Conservation (phyloP, 2,113 vertebrate species). For the Corapipo altera region DNA sequence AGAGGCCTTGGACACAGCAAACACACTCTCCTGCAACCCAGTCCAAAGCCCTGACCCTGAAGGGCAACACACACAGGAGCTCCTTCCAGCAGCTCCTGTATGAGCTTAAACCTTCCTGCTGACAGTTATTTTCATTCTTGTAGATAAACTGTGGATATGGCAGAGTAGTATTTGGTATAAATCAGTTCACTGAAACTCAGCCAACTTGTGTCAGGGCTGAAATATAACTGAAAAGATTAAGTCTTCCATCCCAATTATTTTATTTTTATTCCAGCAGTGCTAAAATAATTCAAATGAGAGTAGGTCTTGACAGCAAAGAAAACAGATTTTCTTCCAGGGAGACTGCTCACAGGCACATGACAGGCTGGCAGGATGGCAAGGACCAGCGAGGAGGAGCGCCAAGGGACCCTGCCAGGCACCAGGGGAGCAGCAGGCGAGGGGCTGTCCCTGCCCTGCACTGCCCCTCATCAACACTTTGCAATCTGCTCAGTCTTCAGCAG, state of each 20-base stretch:
- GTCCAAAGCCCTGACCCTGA: not conserved
- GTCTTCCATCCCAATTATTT: not conserved
- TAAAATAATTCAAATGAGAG: not conserved
- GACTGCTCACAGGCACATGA: not conserved
- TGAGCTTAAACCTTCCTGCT: not conserved
- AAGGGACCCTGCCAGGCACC: not conserved
- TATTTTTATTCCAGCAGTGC: slow-evolving; percentile 10
- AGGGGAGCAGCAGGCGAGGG: accelerated
- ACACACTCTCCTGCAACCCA: not conserved
- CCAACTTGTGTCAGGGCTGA: not conserved
- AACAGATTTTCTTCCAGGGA: not conserved
- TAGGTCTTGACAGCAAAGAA: not conserved
- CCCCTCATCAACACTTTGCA: no score
- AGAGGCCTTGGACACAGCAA: not conserved
- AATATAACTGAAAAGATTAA: not conserved
- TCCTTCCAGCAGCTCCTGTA: not conserved
- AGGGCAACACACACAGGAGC: not conserved
- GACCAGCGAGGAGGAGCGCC: accelerated
- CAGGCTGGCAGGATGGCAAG: not conserved
- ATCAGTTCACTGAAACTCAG: slow-evolving; percentile 4
- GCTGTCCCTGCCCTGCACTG: not conserved
- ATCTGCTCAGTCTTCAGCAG: not conserved
- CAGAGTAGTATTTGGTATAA: not conserved
- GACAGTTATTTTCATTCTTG: not conserved
- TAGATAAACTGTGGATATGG: not conserved